phyloP scores from a whole-genome alignment of 2,113 vertebrate genomes.

The Cololabis saira region DNA sequence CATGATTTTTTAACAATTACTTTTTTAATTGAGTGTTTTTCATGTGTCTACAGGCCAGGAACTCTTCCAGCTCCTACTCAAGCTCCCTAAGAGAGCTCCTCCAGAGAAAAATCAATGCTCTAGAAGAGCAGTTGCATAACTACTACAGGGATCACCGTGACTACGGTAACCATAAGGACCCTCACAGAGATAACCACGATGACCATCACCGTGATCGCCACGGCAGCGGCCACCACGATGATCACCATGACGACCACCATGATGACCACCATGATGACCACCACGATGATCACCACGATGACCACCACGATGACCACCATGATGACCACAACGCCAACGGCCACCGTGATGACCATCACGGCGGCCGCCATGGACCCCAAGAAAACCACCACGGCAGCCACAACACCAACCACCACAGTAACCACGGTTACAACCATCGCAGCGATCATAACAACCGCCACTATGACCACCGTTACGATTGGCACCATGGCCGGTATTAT shows the following conservation, averaged over 20 bases:
- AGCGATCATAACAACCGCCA: background rate
- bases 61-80: slow-evolving; percentile 85
- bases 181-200: slow-evolving; percentile 24
- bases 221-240: background rate
- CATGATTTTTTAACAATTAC: no score
- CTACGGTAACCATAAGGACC: slow-evolving; percentile 32
- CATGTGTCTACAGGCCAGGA: slow-evolving; percentile 69
- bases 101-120: slow-evolving; percentile 82
- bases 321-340: background rate
- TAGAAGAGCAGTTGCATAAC: slow-evolving; percentile 84
- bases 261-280: background rate
- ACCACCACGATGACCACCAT: background rate
- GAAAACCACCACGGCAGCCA: slow-evolving; percentile 3
- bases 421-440: background rate
- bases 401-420: background rate
- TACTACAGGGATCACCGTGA: slow-evolving; percentile 66
- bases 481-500: slow-evolving; percentile 3
- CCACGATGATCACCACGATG: background rate
- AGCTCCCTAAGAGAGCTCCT: slow-evolving; percentile 82
- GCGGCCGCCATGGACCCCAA: slow-evolving; percentile 15
- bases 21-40: slow-evolving; percentile 1
- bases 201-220: slow-evolving; percentile 20
- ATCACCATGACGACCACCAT: slow-evolving; percentile 29
- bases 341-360: slow-evolving; percentile 1
- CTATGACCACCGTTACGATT: slow-evolving; percentile 11